Base-by-base conservation (phyloP, 1,140 invertebrate species). In the Atopsyche davidsoni region DNA sequence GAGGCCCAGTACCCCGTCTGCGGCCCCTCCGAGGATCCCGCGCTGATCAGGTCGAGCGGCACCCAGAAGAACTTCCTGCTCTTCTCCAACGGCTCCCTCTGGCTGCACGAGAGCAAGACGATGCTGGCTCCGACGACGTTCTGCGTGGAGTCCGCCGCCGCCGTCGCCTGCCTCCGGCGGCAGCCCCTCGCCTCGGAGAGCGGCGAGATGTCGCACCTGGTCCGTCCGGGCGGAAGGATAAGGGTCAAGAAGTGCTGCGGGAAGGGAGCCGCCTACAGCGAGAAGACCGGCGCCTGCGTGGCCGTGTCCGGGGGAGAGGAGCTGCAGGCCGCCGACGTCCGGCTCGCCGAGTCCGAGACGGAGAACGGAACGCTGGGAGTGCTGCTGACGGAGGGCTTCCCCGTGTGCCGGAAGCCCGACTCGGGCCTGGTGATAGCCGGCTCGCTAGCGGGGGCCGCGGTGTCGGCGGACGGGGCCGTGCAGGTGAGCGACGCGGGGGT, bases 231-330 rank as follows among this genome's bases (percentile, higher is more conserved):
- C 9, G 53, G 53, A 24, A 54, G 45, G 7, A 48, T 69, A 13
- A 61, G 62, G 38, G 60, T 79, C 25, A 68, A 69, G 53, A 77
- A 82, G 64, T 82, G 80, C 52, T 81, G 81, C 56, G 75, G 79
- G 18, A 58, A 75, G 47, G 66, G 73, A 46, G 72, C 75, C 3
- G 65, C 72, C 40, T 86, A 78, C 61, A 76, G 75, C 53, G 72
- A 75, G 53, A 67, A 64, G 34, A 75, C 64, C 44, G 71, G 69
- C 56, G 57, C 69, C 41, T 73, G 75, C 60, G 54, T 69, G 65
- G 31, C 38, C 60, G 46, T 75, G 71, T 58, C 67, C 71, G 42
- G 57, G 64, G 2, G 77, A 72, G 60, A 60, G 63, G 6, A 65
- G 59, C 2, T 75, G 75, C 47, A 51, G 41, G 43, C 36, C 11